These are phyloP conservation scores for Trissolcus brochymenae DNA, from an alignment of 2,888 invertebrate genomes.

Conservation along the genomic window DNA sequence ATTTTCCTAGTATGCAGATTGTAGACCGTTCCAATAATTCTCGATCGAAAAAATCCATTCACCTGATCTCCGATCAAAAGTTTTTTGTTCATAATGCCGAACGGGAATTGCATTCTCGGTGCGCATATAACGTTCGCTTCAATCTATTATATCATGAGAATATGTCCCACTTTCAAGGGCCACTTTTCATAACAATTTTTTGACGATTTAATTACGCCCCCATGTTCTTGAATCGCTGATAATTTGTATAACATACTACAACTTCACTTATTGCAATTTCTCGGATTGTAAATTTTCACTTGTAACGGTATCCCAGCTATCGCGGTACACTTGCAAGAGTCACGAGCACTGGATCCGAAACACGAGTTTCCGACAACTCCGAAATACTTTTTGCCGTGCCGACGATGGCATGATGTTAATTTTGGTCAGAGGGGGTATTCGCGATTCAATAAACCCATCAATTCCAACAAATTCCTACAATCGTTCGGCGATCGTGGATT, in stretches of 20 bases:
- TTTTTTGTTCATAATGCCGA: no score
- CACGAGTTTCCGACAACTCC: not conserved
- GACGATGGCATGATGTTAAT: no score
- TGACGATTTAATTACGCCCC: conserved; percentile 13
- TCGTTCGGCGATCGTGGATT: no score
- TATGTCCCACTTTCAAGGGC: not conserved
- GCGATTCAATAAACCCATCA: no score
- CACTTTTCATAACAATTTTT: not conserved
- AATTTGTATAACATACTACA: conserved; percentile 18
- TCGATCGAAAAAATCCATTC: no score
- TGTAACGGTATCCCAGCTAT: conserved; percentile 36
- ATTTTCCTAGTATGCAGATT: no score
- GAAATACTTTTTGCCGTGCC: not conserved
- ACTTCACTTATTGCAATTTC: conserved; percentile 49
- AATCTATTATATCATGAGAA: not conserved
- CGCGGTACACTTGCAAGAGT: conserved; percentile 28
- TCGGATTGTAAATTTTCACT: conserved; percentile 53
- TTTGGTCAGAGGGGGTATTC: no score
- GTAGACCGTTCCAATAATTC: no score
- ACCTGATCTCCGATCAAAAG: no score
- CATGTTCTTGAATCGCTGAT: conserved; percentile 16
- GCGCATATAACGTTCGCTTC: no score
- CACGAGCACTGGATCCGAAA: not conserved
- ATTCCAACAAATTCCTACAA: no score
- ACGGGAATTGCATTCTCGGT: no score